Percentiles rank a stretch among this genome's conserved stretches.
phyloP scores from a whole-genome alignment of 2,888 invertebrate species.

The Icerya purchasi region DNA sequence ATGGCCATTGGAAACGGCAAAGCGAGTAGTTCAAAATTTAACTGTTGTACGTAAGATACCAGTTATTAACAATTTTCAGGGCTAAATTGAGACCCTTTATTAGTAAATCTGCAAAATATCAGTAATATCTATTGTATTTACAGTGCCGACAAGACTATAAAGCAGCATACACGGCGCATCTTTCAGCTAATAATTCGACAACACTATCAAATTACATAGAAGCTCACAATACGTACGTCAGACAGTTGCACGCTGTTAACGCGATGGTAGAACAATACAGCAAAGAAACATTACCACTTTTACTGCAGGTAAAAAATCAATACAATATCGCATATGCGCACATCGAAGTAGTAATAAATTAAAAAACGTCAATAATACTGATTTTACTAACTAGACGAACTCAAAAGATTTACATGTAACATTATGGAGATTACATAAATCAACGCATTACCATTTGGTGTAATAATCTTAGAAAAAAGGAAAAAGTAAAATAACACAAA shows the following conservation, averaged over 20 bases:
- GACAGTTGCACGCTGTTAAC: conserved; percentile 78
- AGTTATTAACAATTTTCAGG: no score
- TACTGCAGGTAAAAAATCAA: conserved; percentile 41
- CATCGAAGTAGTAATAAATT: neutral
- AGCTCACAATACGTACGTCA: conserved; percentile 81
- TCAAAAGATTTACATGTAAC: neutral
- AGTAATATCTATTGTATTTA: no score
- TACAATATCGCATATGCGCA: neutral
- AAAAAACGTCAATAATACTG: no score
- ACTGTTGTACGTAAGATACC: no score
- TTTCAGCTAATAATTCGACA: conserved; percentile 36
- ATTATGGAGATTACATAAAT: neutral
- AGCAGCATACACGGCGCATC: conserved; percentile 56
- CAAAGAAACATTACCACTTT: conserved; percentile 60
- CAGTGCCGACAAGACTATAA: conserved; percentile 79
- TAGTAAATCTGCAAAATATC: no score
- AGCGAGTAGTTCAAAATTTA: no score
- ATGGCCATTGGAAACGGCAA: no score
- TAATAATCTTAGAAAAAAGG: no score
- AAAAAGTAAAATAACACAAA: no score
- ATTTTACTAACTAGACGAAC: no score
- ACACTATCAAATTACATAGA: conserved; percentile 51
- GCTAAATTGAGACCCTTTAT: no score
- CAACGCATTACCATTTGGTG: no score
- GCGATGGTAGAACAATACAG: conserved; percentile 80